Evolutionary conservation across 2,113 vertebrate genomes (phyloP), one percentile per base, ranked within the genome.

Genomic region (Hyperopisus bebe): DNA sequence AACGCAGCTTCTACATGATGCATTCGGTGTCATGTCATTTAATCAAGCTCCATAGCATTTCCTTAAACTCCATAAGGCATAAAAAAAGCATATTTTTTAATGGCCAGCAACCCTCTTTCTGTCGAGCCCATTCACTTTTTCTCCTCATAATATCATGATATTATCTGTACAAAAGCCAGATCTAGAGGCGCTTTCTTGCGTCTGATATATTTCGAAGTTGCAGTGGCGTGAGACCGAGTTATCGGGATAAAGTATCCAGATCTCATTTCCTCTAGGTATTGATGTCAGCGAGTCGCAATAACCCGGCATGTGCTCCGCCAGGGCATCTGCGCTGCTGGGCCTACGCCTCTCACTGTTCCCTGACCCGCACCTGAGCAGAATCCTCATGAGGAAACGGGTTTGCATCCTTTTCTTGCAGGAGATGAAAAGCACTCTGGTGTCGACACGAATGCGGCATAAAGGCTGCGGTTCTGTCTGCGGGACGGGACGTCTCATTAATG

Each of bases 401-500:
- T 83, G 88, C 74, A 51, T 39, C 46, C 58, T 77, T 88, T 77
- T 27, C 17, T 48, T 15, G 10, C 39, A 19, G n/a, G 80, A 51
- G 24, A n/a, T 7, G 31, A 83, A 13, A 27, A 39, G 19, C 42
- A 10, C 47, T 84, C 83, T 89, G 66, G 86, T 47, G 58, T 51
- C 82, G 90, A 77, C 24, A 87, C 74, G 46, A 91, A 91, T 88
- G 66, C 9, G 51, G 62, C 88, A n/a, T 47, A 19, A 86, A 88
- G 85, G 90, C 62, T 8, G 85, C 3, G 7, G 31, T 74, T 58
- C 46, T 27, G 44, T 92, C 90, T 90, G 88, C 86, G 90, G 89
- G 86, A 90, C 89, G 50, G 62, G 89, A 66, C 88, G 89, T 91
- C 93, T 94, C 93, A 94, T 95, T 94, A 94, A 90, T 90, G 53